phyloP scores from a whole-genome alignment of 2,113 vertebrate genomes.

The Dipodomys ordii region DNA sequence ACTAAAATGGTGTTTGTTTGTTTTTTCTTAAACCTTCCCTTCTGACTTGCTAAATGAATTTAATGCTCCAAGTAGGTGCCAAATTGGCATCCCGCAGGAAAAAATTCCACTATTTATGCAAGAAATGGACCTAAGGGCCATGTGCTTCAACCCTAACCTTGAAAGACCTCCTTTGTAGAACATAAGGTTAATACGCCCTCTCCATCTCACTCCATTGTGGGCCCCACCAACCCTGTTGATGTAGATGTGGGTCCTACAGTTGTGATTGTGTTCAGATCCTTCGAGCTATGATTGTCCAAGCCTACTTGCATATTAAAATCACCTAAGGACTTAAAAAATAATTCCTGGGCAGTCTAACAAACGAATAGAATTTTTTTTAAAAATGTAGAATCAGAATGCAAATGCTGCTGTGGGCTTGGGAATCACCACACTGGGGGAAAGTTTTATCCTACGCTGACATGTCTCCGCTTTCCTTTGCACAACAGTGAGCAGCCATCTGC shows the following conservation, averaged over 20 bases:
- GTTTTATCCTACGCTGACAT: not conserved
- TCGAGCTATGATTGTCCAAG: not conserved
- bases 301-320: not conserved
- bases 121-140: conserved; percentile 32
- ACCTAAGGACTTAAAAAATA: not conserved
- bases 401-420: not conserved
- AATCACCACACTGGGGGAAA: not conserved
- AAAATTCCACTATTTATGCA: conserved; percentile 54
- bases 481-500: not conserved
- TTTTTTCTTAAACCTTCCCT: not conserved
- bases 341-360: not conserved
- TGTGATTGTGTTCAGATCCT: not conserved
- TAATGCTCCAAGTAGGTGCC: conserved; percentile 49
- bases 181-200: not conserved
- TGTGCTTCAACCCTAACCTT: conserved; percentile 7
- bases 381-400: not conserved
- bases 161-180: conserved; percentile 40
- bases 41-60: conserved; percentile 57
- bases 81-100: conserved; percentile 43
- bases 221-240: not conserved
- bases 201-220: not conserved
- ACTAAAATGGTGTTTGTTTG: not conserved
- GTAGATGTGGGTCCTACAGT: not conserved
- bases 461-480: not conserved
- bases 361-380: not conserved